phyloP scores from a whole-genome alignment of 2,888 invertebrate genomes.

The Escarpia spicata region DNA sequence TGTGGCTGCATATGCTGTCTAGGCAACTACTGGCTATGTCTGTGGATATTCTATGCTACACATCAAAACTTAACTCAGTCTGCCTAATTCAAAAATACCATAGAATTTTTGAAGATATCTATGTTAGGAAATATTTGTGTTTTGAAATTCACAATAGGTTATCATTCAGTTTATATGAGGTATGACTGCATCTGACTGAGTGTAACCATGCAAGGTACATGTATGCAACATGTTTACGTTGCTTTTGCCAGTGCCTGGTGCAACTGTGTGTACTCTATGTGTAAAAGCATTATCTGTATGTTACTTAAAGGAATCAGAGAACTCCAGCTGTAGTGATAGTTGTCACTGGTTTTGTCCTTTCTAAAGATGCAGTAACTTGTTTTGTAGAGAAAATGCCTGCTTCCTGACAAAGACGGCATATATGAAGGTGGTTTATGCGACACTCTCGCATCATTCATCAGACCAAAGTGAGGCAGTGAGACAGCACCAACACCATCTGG shows the following conservation, averaged over 20 bases:
- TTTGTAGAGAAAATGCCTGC: constrained; percentile 23
- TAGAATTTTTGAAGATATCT: not conserved
- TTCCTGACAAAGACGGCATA: constrained; percentile 19
- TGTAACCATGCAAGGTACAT: not conserved
- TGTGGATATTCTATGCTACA: no score
- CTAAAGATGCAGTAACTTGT: not conserved
- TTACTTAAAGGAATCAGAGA: not conserved
- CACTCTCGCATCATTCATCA: not conserved
- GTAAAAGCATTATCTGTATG: not conserved
- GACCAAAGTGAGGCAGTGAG: not conserved
- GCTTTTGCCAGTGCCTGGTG: no score
- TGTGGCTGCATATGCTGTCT: no score
- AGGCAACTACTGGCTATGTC: no score
- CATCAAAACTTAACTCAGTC: not conserved
- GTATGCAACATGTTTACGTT: no score
- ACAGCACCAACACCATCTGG: not conserved
- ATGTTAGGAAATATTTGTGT: not conserved
- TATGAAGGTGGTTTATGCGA: not conserved
- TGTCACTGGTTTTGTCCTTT: not conserved
- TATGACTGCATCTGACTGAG: not conserved
- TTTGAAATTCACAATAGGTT: not conserved
- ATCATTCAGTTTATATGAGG: not conserved
- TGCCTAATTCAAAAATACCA: not conserved
- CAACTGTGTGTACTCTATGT: not conserved
- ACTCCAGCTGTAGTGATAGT: not conserved